Conservation (phyloP, 2,113 vertebrate species). For the Takifugu flavidus region DNA sequence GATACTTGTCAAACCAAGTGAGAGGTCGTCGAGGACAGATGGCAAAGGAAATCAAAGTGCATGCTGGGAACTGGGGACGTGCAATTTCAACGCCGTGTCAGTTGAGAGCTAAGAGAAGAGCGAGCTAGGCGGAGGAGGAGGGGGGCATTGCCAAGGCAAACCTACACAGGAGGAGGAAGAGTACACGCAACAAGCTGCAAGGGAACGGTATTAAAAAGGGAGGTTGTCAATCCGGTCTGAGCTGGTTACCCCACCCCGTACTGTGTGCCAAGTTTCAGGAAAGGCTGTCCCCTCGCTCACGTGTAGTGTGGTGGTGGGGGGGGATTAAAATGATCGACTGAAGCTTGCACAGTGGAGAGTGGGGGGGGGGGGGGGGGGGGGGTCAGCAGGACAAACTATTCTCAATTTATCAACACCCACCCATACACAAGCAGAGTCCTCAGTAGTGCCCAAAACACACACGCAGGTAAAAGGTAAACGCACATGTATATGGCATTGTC, state of each 20-base stretch:
- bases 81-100: slow-evolving; percentile 54
- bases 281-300: slow-evolving; percentile 80
- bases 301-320: slow-evolving; percentile 63
- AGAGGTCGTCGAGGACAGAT: slow-evolving; percentile 57
- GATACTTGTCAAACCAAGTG: slow-evolving; percentile 37
- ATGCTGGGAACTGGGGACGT: slow-evolving; percentile 60
- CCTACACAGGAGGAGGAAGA: slow-evolving; percentile 70
- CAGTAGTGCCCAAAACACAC: slow-evolving; percentile 35
- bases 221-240: slow-evolving; percentile 84
- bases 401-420: slow-evolving; percentile 62
- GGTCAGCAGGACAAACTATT: slow-evolving; percentile 60
- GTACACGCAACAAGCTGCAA: slow-evolving; percentile 71
- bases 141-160: slow-evolving; percentile 49
- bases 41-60: slow-evolving; percentile 61
- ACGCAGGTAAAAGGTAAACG: slow-evolving; percentile 40
- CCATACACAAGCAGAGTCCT: slow-evolving; percentile 28
- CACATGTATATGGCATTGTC: neutral
- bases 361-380: slow-evolving; percentile 53
- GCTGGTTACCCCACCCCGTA: slow-evolving; percentile 82
- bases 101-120: slow-evolving; percentile 46
- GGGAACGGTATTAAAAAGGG: slow-evolving; percentile 79
- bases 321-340: slow-evolving; percentile 79
- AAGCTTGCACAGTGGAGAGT: slow-evolving; percentile 63
- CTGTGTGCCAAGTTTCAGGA: slow-evolving; percentile 80
- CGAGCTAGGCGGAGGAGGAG: slow-evolving; percentile 25